Evolutionary conservation across 2,113 vertebrate species (phyloP).

Genomic region (Scopus umbretta): DNA sequence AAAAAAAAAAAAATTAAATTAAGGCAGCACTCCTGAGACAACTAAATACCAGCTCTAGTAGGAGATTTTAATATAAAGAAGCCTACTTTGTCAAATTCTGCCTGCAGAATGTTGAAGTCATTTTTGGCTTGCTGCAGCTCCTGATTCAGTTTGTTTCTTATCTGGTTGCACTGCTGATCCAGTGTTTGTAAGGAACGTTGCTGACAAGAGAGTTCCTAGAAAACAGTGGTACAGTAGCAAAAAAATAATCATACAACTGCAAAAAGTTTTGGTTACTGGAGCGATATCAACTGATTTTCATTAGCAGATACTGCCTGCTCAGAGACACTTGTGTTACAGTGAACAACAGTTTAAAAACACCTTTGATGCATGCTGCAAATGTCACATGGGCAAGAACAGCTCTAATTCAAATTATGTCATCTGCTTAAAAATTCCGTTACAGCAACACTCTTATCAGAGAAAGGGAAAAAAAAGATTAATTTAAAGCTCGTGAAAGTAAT

Average conservation of each 20-base stretch:
- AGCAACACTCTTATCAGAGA: not conserved
- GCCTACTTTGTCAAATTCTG: conserved; percentile 84
- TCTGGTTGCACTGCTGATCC: conserved; percentile 80
- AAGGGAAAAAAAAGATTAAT: not conserved
- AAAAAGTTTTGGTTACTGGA: not conserved
- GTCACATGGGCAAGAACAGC: not conserved
- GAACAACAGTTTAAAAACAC: not conserved
- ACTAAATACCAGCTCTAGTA: not conserved
- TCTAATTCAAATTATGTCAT: not conserved
- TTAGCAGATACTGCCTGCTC: not conserved
- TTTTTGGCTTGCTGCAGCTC: conserved; percentile 87
- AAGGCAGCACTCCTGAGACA: not conserved
- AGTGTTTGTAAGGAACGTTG: conserved; percentile 77
- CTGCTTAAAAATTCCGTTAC: not conserved
- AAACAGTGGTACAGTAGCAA: not conserved
- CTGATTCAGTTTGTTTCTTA: conserved; percentile 78
- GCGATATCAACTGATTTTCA: not conserved
- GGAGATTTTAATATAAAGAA: not conserved
- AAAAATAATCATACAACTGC: not conserved
- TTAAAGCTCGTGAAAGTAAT: not conserved
- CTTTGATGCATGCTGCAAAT: not conserved
- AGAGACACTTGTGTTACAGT: not conserved
- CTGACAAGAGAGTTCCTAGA: conserved; percentile 79
- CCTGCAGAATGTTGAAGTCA: conserved; percentile 68
- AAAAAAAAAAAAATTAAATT: too few relatives aligned